Evolutionary conservation across 2,888 invertebrate species (phyloP).

Genomic region (Lithophane socia): DNA sequence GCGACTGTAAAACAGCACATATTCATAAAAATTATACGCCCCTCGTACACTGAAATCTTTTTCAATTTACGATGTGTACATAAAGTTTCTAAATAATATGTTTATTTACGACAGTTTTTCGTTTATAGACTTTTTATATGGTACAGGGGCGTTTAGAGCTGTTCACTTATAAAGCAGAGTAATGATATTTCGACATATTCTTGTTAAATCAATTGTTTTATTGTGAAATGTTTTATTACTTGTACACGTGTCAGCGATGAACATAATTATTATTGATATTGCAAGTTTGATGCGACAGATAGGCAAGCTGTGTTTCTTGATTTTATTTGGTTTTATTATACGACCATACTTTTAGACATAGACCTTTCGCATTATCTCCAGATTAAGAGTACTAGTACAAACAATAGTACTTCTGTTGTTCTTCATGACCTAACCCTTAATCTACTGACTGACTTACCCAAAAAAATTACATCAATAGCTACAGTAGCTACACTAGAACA

Average conservation of each 20-base stretch:
- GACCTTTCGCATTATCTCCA: too few species aligned
- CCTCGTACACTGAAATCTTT: conserved; percentile 59
- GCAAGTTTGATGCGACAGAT: background rate
- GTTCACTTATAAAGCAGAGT: conserved; percentile 12
- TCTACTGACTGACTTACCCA: background rate
- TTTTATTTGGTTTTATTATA: background rate
- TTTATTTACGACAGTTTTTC: conserved; percentile 56
- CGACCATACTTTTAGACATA: background rate
- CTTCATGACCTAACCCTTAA: background rate
- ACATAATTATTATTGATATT: background rate
- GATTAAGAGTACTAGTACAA: background rate
- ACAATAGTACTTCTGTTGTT: background rate
- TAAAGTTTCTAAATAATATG: conserved; percentile 65
- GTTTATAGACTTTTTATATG: conserved; percentile 56
- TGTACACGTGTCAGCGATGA: background rate
- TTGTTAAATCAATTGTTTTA: background rate
- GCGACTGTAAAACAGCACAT: conserved; percentile 46
- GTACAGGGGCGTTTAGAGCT: conserved; percentile 33
- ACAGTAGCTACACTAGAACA: background rate
- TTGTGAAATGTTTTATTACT: background rate
- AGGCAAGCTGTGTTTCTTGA: background rate
- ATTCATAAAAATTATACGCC: conserved; percentile 54
- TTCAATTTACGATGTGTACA: conserved; percentile 64
- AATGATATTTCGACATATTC: conserved; percentile 10
- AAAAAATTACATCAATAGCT: background rate